Percentiles rank a stretch among this genome's conserved stretches.
phyloP scores from a whole-genome alignment of 2,888 invertebrate species.

The Lypha dubia region DNA sequence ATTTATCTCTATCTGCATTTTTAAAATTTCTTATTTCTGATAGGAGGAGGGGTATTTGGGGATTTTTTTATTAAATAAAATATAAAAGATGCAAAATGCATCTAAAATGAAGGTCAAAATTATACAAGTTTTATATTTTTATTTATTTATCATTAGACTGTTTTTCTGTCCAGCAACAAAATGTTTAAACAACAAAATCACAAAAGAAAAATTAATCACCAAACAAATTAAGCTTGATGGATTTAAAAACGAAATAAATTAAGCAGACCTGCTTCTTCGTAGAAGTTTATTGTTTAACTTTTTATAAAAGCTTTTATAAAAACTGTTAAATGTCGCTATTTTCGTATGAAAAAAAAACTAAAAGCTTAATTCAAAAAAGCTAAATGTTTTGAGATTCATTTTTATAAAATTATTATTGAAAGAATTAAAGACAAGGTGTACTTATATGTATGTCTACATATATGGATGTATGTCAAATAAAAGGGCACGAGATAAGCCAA shows the following conservation, averaged over 20 bases:
- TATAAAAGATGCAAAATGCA: conserved; percentile 3
- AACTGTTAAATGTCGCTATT: background rate
- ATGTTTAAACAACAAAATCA: background rate
- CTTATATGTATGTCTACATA: too few relatives aligned
- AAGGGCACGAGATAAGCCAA: background rate
- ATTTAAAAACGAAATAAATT: background rate
- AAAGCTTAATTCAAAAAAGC: background rate
- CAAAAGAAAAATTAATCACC: background rate
- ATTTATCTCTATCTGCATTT: conserved; percentile 8
- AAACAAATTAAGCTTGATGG: background rate
- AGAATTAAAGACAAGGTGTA: background rate
- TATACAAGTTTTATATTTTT: background rate
- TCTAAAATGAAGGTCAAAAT: too few relatives aligned
- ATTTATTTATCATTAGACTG: background rate
- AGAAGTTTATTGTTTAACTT: background rate
- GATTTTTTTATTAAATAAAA: background rate
- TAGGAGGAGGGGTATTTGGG: background rate
- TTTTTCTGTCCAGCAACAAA: background rate
- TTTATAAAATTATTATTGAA: background rate
- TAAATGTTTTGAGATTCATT: background rate
- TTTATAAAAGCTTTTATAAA: background rate
- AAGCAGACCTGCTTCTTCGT: background rate
- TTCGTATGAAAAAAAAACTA: too few relatives aligned
- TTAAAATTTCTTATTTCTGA: background rate
- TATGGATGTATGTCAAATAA: too few relatives aligned